Conservation (phyloP, 1,140 invertebrate genomes). For the Pogonus chalceus region DNA sequence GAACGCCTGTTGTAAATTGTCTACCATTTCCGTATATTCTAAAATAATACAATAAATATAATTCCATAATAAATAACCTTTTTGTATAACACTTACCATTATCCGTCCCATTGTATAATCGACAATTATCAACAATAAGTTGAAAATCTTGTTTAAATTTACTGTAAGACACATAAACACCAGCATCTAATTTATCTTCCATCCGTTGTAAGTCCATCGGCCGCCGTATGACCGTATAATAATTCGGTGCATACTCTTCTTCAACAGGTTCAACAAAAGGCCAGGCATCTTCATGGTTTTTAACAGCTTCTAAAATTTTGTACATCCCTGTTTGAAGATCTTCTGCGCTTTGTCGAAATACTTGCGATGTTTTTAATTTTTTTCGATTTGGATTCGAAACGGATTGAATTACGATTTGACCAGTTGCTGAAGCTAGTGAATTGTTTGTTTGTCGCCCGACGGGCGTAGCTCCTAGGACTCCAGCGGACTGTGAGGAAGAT, state of each 20-base stretch:
- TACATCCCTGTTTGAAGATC: conserved; percentile 80
- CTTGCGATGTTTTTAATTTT: conserved; percentile 54
- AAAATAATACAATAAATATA: conserved; percentile 26
- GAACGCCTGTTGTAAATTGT: conserved; percentile 69
- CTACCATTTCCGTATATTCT: conserved; percentile 85
- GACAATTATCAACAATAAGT: conserved; percentile 84
- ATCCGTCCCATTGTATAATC: conserved; percentile 81
- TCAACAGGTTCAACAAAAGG: conserved; percentile 85
- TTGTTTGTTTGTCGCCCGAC: conserved; percentile 75
- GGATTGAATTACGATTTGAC: conserved; percentile 66
- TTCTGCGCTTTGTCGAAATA: conserved; percentile 67
- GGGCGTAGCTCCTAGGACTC: conserved; percentile 22
- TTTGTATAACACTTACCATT: conserved; percentile 57
- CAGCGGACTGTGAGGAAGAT: conserved; percentile 35
- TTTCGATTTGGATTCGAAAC: conserved; percentile 34
- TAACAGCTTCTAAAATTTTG: conserved; percentile 74
- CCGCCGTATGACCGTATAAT: conserved; percentile 61
- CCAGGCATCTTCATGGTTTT: conserved; percentile 82
- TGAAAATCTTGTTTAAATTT: conserved; percentile 82
- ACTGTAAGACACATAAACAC: conserved; percentile 64
- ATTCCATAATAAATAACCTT: too few relatives aligned
- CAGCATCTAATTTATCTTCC: conserved; percentile 74
- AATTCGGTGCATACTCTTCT: conserved; percentile 83
- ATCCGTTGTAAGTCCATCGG: conserved; percentile 84
- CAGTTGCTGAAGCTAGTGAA: conserved; percentile 70